Evolutionary conservation across 2,888 invertebrate genomes (phyloP), one percentile per base, ranked within the genome.

Genomic region (Leptarthrus brevirostris): DNA sequence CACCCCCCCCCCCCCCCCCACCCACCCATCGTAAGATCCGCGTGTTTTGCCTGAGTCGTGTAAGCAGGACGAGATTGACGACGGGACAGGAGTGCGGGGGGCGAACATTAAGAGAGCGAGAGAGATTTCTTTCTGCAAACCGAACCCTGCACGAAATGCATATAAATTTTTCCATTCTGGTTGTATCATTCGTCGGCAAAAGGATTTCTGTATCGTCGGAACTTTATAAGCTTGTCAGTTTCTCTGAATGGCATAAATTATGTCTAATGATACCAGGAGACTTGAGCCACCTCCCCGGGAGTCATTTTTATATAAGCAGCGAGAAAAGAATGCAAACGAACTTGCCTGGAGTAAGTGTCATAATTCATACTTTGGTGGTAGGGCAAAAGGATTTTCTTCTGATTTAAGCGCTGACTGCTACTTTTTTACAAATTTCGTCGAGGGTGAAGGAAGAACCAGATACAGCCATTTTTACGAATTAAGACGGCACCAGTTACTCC

Each of bases 171-270:
- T 54, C 44, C 44, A 66, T 73, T 66, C 53, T 52, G 18, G 24
- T 54, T 66, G 47, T 69, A 66, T 73, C 66, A 66, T 54, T 66
- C 47, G 66, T 66, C 20, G 53, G 40, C 53, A 54, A 20, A 56
- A 47, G 66, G 53, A 69, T 52, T 36, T 69, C 52, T 44, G 36
- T 66, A 34, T 66, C 30, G 44, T 47, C 22, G 58, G 69, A 73
- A 73, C 73, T 73, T 73, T 73, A 73, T 73, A 73, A 73, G 69
- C 73, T 69, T 69, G 73, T 66, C 73, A 66, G 66, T 66, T 53
- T 36, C 14, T 66, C 22, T 73, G 40, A 66, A 66, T 40, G 22
- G 54, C 54, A 73, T 73, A 73, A 73, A 73, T 73, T 73, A 73
- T 52, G 18, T 69, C 54, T 69, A 73, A 73, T 73, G 73, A 73